A percentile compares a stretch with the other conserved stretches of the same genome.
These are phyloP conservation scores for Danaus plexippus DNA, from an alignment of 1,140 invertebrate species.

Conservation along the genomic window DNA sequence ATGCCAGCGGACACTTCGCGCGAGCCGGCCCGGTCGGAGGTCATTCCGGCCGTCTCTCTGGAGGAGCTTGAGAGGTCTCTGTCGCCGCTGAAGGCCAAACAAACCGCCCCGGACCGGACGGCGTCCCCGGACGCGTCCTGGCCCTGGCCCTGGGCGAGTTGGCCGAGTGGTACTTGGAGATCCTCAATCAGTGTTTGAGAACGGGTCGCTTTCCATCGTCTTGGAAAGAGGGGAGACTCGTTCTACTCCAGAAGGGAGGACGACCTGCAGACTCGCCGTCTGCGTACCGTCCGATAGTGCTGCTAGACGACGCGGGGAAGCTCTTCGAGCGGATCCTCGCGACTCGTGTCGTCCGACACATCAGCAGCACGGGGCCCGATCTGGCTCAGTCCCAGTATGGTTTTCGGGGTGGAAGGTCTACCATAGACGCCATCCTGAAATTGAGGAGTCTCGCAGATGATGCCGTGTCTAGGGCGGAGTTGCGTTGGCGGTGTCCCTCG, in stretches of 20 bases:
- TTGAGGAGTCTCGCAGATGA: no score
- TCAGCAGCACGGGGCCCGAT: no score
- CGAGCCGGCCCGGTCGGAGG: background rate
- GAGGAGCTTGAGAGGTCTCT: background rate
- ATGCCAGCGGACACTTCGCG: background rate
- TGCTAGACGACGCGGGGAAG: no score
- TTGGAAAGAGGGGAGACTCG: constrained; percentile 16
- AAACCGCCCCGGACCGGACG: constrained; percentile 17
- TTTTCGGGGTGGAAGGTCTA: no score
- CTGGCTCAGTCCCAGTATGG: no score
- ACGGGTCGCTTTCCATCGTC: constrained; percentile 10
- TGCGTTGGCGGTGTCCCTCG: no score
- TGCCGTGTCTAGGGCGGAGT: no score
- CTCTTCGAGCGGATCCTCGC: no score
- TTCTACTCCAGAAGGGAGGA: constrained; percentile 13
- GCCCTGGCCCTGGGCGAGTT: constrained; percentile 4
- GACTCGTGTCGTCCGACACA: no score
- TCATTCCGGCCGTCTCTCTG: background rate
- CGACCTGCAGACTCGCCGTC: constrained; percentile 4
- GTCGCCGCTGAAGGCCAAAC: constrained; percentile 7
- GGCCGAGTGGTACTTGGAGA: constrained; percentile 2
- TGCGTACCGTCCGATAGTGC: no score
- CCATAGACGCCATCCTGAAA: no score
- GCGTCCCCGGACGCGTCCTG: constrained; percentile 12
- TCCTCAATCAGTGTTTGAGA: constrained; percentile 11